Percentiles rank a stretch among this genome's conserved stretches.
phyloP scores from a whole-genome alignment of 2,113 vertebrate genomes.

The Struthio camelus region DNA sequence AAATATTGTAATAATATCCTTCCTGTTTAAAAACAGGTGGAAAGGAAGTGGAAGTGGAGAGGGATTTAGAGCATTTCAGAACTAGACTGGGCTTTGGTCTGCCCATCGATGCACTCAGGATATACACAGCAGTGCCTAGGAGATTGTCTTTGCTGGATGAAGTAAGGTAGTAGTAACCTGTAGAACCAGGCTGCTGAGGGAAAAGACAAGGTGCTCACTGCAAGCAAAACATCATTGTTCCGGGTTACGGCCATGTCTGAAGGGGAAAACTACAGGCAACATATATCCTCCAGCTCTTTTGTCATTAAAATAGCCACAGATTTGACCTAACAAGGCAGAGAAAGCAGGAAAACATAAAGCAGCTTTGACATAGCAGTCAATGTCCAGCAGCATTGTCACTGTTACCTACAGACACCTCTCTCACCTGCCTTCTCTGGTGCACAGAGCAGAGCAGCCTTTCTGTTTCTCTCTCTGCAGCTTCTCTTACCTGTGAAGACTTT shows the following conservation, averaged over 20 bases:
- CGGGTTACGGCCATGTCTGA: neutral
- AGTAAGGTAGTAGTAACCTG: neutral
- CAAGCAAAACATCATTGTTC: neutral
- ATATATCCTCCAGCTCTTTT: neutral
- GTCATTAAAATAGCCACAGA: neutral
- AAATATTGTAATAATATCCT: conserved; percentile 46
- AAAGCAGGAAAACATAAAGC: neutral
- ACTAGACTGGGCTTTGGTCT: neutral
- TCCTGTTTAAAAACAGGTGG: conserved; percentile 45
- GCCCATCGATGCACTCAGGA: neutral
- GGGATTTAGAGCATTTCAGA: neutral
- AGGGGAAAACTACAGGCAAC: neutral
- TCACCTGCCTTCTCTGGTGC: neutral
- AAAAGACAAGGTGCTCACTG: neutral
- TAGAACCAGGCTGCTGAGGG: neutral
- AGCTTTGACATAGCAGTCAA: neutral
- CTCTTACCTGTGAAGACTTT: neutral
- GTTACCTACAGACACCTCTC: neutral
- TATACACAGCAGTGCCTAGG: neutral
- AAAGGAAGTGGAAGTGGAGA: neutral
- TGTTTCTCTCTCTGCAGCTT: neutral
- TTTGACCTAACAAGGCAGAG: neutral
- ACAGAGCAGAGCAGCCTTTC: neutral
- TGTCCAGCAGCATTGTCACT: neutral
- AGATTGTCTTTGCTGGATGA: neutral